Evolutionary conservation across 30 jellyfish, hydroid and myxozoan species (phyloP).

Genomic region (Aurelia sp.): DNA sequence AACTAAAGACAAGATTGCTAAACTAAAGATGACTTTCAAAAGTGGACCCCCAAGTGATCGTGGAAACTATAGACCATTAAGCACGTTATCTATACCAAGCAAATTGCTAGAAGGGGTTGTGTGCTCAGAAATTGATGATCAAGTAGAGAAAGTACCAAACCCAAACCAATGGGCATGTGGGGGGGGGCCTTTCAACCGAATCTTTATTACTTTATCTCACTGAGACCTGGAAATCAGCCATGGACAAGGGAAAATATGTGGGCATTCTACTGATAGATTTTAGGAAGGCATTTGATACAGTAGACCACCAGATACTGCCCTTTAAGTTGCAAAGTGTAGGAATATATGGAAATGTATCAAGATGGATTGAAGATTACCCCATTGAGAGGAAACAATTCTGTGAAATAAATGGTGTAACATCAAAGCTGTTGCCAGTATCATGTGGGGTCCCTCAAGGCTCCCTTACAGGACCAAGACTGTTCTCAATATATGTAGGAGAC

Average conservation of each 20-base stretch:
- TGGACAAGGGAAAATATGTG: conserved; percentile 26
- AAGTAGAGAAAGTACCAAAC: conserved; percentile 15
- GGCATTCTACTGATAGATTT: conserved; percentile 35
- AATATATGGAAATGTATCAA: not conserved
- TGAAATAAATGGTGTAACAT: conserved; percentile 15
- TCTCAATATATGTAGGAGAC: conserved; percentile 37
- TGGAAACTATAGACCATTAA: conserved; percentile 41
- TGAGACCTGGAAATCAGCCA: conserved; percentile 45
- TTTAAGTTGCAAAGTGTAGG: conserved; percentile 14
- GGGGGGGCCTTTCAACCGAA: conserved; percentile 19
- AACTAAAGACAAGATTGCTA: conserved; percentile 8
- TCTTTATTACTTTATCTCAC: conserved; percentile 21
- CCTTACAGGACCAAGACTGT: conserved; percentile 20
- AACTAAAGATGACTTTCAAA: not conserved
- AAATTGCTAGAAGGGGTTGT: not conserved
- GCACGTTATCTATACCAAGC: conserved; percentile 9
- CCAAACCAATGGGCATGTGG: conserved; percentile 49
- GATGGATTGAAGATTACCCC: not conserved
- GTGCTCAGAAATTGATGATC: conserved; percentile 24
- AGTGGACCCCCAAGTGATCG: conserved; percentile 31
- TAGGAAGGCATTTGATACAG: conserved; percentile 39
- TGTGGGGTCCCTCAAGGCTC: conserved; percentile 53
- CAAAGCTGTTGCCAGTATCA: not conserved
- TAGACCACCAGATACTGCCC: conserved; percentile 15
- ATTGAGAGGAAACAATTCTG: conserved; percentile 11